phyloP scores from a whole-genome alignment of 2,888 invertebrate genomes.

The Trisateles emortualis region DNA sequence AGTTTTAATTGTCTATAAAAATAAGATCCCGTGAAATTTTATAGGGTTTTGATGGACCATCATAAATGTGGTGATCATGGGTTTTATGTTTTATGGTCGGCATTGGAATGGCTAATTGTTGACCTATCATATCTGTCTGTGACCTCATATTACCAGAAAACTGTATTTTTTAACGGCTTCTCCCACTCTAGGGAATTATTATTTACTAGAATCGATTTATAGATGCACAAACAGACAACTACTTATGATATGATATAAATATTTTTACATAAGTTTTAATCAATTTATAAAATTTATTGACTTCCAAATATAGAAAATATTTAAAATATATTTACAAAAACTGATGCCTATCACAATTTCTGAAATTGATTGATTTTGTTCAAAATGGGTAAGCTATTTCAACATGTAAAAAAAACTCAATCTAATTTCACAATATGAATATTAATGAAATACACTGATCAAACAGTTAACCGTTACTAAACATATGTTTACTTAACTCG shows the following conservation, averaged over 20 bases:
- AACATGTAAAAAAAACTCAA: not conserved
- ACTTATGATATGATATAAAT: too few relatives aligned
- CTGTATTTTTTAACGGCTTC: not conserved
- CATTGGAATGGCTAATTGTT: conserved; percentile 13
- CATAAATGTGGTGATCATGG: conserved; percentile 12
- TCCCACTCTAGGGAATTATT: too few relatives aligned
- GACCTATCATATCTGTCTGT: not conserved
- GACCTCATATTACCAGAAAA: not conserved
- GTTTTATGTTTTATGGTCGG: conserved; percentile 18
- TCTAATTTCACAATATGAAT: not conserved
- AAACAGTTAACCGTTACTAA: not conserved
- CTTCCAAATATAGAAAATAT: too few relatives aligned
- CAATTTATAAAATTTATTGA: too few relatives aligned
- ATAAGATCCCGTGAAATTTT: conserved; percentile 16
- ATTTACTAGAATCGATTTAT: too few relatives aligned
- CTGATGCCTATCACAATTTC: too few relatives aligned
- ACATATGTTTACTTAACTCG: conserved; percentile 6
- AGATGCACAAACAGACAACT: too few relatives aligned
- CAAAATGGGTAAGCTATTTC: not conserved
- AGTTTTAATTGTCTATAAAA: conserved; percentile 23
- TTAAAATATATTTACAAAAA: too few relatives aligned
- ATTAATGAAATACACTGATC: not conserved
- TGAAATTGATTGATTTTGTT: too few relatives aligned
- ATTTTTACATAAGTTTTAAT: too few relatives aligned
- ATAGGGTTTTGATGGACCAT: conserved; percentile 19